Percentiles rank a stretch among this genome's conserved stretches.
Conservation (phyloP, 2,797 vertebrate genomes). For the Hypotaenidia philippensis region DNA sequence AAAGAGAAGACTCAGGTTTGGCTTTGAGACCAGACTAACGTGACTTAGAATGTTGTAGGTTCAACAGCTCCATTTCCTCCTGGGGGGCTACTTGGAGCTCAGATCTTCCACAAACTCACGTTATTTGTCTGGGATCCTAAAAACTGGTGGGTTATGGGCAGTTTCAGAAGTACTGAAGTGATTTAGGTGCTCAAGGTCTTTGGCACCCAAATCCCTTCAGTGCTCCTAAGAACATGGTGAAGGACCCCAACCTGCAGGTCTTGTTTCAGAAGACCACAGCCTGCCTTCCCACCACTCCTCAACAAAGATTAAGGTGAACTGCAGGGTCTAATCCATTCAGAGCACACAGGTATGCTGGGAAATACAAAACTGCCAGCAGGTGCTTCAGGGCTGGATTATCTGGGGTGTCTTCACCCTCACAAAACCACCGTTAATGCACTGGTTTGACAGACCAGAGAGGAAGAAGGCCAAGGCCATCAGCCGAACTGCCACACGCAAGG, state of each 20-base stretch:
- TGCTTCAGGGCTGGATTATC: background rate
- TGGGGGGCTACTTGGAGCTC: background rate
- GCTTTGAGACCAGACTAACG: background rate
- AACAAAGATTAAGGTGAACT: conserved; percentile 7
- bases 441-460: background rate
- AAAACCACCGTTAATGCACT: background rate
- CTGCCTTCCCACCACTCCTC: background rate
- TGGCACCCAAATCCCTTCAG: background rate
- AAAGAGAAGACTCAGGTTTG: background rate
- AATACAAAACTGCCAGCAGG: background rate
- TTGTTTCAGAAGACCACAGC: background rate
- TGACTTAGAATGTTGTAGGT: background rate
- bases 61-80: background rate
- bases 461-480: background rate
- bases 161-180: background rate
- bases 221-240: background rate
- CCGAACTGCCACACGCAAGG: background rate
- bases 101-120: background rate
- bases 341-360: background rate
- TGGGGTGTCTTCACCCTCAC: background rate
- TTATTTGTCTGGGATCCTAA: background rate
- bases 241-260: background rate
- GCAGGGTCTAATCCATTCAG: background rate
- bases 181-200: background rate
- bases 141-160: background rate